Base-by-base conservation (phyloP, 2,113 vertebrate genomes). In the Percina caprodes region DNA sequence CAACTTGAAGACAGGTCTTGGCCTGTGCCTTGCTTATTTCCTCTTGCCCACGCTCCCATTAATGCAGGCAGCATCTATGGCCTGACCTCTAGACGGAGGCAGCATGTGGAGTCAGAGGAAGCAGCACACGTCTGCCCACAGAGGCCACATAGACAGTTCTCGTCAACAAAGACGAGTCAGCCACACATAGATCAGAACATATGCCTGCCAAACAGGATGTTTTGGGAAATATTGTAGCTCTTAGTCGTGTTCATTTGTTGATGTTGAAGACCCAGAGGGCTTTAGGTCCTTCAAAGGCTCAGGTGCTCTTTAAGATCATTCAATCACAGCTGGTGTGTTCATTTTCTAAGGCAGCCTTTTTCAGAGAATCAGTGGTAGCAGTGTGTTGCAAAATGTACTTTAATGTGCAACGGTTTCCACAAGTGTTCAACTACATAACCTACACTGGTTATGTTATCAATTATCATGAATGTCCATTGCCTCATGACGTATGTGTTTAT, bases 11-110 rank as follows among this genome's bases (percentile, higher is more conserved):
- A 87, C 75, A 80, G 77, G 81, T 88, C 77, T 71, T 68, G 75
- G 79, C 76, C 85, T 79, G 66, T 51, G 70, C 56, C 63, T 23
- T n/a, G 69, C 59, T 58, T 70, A 58, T 79, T 86, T 89, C 74
- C 79, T 86, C 42, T 45, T 51, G 84, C 83, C 87, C 77, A 86
- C 79, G 52, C 66, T 79, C 42, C 68, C 62, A 84, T 90, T 74
- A 79, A 26, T 39, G 59, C 56, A 55, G 39, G 69, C 45, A 46
- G 56, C 33, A n/a, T 73, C 80, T 14, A 3, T 5, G 69, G 46
- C 56, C 77, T 94, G 90, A 93, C 88, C 90, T 88, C 73, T 73
- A 82, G 82, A 82, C 80, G 85, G 83, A 86, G 83, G 85, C 77
- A 86, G 61, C 63, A 21, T 21, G 55, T 26, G 84, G 71, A 68